A percentile compares a stretch with the other conserved stretches of the same genome.
These are phyloP conservation scores for Streblospio benedicti DNA, from an alignment of 1,140 invertebrate genomes.

Conservation along the genomic window DNA sequence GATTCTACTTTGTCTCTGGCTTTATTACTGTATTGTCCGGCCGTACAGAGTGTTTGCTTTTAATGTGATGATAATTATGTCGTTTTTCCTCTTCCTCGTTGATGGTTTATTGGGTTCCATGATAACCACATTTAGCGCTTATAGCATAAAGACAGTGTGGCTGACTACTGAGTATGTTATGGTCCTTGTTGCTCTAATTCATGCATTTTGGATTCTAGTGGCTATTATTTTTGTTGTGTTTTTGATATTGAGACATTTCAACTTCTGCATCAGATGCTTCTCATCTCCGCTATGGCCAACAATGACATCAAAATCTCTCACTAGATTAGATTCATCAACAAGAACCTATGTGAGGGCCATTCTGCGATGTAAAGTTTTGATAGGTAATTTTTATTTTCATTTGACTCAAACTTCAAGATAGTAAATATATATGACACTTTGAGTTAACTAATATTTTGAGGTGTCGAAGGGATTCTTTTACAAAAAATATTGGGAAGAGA, in stretches of 20 bases:
- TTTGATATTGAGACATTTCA: too few species aligned
- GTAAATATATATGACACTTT: neutral
- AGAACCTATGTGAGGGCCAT: conserved; percentile 37
- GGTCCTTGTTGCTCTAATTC: conserved; percentile 27
- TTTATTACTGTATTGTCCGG: conserved; percentile 24
- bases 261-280: too few species aligned
- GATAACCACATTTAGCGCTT: conserved; percentile 24
- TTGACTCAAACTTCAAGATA: neutral
- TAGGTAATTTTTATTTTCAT: conserved; percentile 24
- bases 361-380: conserved; percentile 29
- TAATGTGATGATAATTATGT: conserved; percentile 29
- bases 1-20: conserved; percentile 22
- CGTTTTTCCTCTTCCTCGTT: conserved; percentile 23
- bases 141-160: conserved; percentile 30
- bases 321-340: conserved; percentile 30
- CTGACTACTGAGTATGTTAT: conserved; percentile 33
- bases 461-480: too few species aligned
- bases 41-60: conserved; percentile 33
- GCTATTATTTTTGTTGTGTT: too few species aligned
- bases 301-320: too few species aligned
- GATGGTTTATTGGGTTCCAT: conserved; percentile 29
- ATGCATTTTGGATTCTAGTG: conserved; percentile 22
- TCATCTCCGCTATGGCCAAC: too few species aligned
- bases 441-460: too few species aligned
- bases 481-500: too few species aligned